These are phyloP conservation scores for Rattus norvegicus DNA, from an alignment of 2,113 vertebrate genomes.

Conservation along the genomic window GRCr8 NC_086039.1:17443501-17444000, in stretches of 20 bases:
- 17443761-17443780: slow-evolving; percentile 57
- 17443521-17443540: slow-evolving; percentile 67
- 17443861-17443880: slow-evolving; percentile 43
- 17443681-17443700: slow-evolving; percentile 87
- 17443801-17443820: slow-evolving; percentile 42
- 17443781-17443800: slow-evolving; percentile 53
- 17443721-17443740: slow-evolving; percentile 53
- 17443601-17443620: slow-evolving; percentile 87
- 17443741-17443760: slow-evolving; percentile 51
- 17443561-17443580: slow-evolving; percentile 68
- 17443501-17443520: slow-evolving; percentile 69
- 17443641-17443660: slow-evolving; percentile 88
- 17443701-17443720: slow-evolving; percentile 90
- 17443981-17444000: slow-evolving; percentile 80
- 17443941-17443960: slow-evolving; percentile 39
- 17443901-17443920: slow-evolving; percentile 52
- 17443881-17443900: slow-evolving; percentile 49
- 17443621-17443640: slow-evolving; percentile 85
- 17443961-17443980: slow-evolving; percentile 78
- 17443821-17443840: slow-evolving; percentile 52
- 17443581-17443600: slow-evolving; percentile 80
- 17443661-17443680: slow-evolving; percentile 83
- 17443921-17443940: slow-evolving; percentile 32
- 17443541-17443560: slow-evolving; percentile 35
- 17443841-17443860: slow-evolving; percentile 5